Percentiles rank a stretch among this genome's conserved stretches.
phyloP scores from a whole-genome alignment of 2,797 vertebrate genomes.

The Lithobates sylvaticus region DNA sequence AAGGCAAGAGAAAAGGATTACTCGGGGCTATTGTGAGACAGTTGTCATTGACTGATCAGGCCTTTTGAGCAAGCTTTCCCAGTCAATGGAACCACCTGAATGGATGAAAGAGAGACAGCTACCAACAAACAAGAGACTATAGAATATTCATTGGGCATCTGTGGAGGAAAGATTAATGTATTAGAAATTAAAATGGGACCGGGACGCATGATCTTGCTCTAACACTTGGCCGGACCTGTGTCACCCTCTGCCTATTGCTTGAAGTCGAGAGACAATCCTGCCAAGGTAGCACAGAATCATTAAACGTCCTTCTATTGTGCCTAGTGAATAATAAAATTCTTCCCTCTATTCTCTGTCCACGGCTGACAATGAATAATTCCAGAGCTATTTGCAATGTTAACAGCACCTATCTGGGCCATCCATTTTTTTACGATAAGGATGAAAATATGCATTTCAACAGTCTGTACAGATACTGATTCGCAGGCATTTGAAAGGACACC shows the following conservation, averaged over 20 bases:
- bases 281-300: conserved; percentile 98
- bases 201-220: conserved; percentile 99
- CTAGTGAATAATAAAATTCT: conserved; percentile 98
- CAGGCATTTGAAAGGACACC: conserved; percentile 99
- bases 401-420: conserved; percentile 99
- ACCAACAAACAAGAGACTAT: conserved; percentile 95
- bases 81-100: conserved; percentile 98
- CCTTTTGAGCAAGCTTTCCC: conserved; percentile 94
- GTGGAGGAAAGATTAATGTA: conserved; percentile 99
- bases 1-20: conserved; percentile 90
- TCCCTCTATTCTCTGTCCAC: conserved; percentile 87
- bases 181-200: conserved; percentile 99
- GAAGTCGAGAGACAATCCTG: conserved; percentile 94
- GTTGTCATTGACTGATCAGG: conserved; percentile 99
- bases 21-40: conserved; percentile 88
- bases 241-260: conserved; percentile 92
- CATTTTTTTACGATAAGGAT: conserved; percentile 98
- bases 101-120: conserved; percentile 98
- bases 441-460: conserved; percentile 99
- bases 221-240: conserved; percentile 99
- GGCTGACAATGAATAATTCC: conserved; percentile 99
- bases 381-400: conserved; percentile 99
- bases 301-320: conserved; percentile 98
- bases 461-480: conserved; percentile 94
- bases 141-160: conserved; percentile 99